Evolutionary conservation across 1,140 invertebrate genomes (phyloP).

Genomic region (Hesperophylax magnus): DNA sequence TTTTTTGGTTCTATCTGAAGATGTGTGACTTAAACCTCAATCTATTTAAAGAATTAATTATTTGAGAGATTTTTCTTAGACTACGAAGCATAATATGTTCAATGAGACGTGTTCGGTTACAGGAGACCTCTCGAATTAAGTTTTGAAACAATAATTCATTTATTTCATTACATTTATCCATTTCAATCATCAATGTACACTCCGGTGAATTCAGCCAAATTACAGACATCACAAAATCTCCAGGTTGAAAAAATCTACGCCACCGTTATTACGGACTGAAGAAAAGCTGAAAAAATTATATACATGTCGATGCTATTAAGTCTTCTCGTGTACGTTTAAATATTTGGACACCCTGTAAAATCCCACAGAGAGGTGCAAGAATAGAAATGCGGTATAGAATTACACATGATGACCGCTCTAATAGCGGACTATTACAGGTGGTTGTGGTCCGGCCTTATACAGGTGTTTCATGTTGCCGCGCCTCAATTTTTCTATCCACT

Average conservation of each 20-base stretch:
- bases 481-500: background rate
- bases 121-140: too few species aligned
- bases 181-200: background rate
- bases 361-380: conserved; percentile 34
- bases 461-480: conserved; percentile 31
- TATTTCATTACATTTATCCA: background rate
- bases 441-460: conserved; percentile 5
- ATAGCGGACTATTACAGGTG: conserved; percentile 35
- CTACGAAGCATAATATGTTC: too few species aligned
- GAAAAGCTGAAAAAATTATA: background rate
- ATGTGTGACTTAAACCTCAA: too few species aligned
- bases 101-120: too few species aligned
- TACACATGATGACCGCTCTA: conserved; percentile 33
- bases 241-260: conserved; percentile 10
- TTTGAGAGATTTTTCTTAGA: too few species aligned
- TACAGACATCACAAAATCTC: background rate
- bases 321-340: conserved; percentile 20
- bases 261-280: conserved; percentile 1
- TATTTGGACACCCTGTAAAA: conserved; percentile 38
- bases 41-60: too few species aligned
- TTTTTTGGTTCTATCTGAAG: too few species aligned
- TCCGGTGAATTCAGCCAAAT: conserved; percentile 7
- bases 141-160: background rate
- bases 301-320: conserved; percentile 19
- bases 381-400: conserved; percentile 39